Evolutionary conservation across 1,140 invertebrate genomes (phyloP).

Genomic region (Trissolcus basalis): DNA sequence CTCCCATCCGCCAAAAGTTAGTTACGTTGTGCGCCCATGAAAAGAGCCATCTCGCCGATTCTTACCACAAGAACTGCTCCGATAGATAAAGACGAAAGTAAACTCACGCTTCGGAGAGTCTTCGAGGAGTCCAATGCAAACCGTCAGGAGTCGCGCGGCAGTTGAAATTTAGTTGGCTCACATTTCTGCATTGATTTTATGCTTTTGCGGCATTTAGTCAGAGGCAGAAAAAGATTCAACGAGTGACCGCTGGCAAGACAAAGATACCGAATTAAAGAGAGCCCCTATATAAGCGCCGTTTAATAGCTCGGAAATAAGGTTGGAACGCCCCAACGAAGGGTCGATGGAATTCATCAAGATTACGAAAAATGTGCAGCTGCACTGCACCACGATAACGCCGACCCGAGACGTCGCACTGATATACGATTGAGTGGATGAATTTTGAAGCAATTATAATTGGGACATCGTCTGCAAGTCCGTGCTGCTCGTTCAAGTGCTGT

Average conservation of each 20-base stretch:
- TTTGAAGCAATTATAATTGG: constrained; percentile 29
- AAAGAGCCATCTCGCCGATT: constrained; percentile 19
- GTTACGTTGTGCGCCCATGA: constrained; percentile 19
- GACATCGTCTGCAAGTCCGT: background rate
- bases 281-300: constrained; percentile 35
- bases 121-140: constrained; percentile 5
- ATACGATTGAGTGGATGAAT: constrained; percentile 19
- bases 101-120: constrained; percentile 13
- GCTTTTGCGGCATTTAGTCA: background rate
- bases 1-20: constrained; percentile 25
- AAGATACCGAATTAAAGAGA: constrained; percentile 36
- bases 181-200: constrained; percentile 39
- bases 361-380: constrained; percentile 24
- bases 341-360: constrained; percentile 31
- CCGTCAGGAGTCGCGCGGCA: background rate
- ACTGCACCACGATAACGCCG: constrained; percentile 11
- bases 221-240: constrained; percentile 5
- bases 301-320: constrained; percentile 47
- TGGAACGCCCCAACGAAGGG: constrained; percentile 14
- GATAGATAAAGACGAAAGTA: constrained; percentile 34
- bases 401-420: constrained; percentile 23
- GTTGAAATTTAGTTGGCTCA: constrained; percentile 4
- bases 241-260: constrained; percentile 35
- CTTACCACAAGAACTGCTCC: constrained; percentile 8
- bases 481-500: constrained; percentile 6